Evolutionary conservation across 2,888 invertebrate genomes (phyloP).

Genomic region (Mesorhabditis belari): DNA sequence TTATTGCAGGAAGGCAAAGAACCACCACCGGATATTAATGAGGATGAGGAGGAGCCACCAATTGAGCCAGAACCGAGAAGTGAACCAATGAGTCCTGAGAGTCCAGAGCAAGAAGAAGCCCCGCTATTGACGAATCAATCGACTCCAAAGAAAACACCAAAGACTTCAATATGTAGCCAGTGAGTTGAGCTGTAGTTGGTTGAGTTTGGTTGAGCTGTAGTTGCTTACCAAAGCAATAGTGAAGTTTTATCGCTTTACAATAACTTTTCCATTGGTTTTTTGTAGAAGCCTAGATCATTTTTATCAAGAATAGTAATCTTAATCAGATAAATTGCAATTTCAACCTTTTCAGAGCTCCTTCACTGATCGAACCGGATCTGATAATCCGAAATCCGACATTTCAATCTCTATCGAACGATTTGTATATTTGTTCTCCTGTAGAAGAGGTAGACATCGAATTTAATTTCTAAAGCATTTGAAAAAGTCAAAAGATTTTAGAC

Average conservation of each 20-base stretch:
- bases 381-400: conserved; percentile 32
- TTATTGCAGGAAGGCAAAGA: conserved; percentile 41
- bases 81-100: conserved; percentile 2
- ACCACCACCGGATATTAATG: conserved; percentile 48
- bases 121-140: neutral
- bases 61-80: conserved; percentile 21
- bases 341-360: neutral
- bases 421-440: conserved; percentile 14
- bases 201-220: neutral
- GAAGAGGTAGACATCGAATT: conserved; percentile 12
- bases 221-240: no score
- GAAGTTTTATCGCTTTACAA: no score
- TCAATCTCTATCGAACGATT: conserved; percentile 27
- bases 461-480: no score
- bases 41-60: conserved; percentile 15
- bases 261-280: no score
- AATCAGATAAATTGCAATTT: neutral
- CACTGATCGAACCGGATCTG: conserved; percentile 14
- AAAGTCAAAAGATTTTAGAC: neutral
- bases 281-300: no score
- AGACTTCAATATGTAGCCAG: neutral
- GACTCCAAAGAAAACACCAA: neutral
- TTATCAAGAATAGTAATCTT: no score
- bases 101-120: conserved; percentile 7
- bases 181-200: neutral